Percentiles rank a stretch among this genome's conserved stretches.
phyloP scores from a whole-genome alignment of 2,888 invertebrate species.

The Yponomeuta evonymella region DNA sequence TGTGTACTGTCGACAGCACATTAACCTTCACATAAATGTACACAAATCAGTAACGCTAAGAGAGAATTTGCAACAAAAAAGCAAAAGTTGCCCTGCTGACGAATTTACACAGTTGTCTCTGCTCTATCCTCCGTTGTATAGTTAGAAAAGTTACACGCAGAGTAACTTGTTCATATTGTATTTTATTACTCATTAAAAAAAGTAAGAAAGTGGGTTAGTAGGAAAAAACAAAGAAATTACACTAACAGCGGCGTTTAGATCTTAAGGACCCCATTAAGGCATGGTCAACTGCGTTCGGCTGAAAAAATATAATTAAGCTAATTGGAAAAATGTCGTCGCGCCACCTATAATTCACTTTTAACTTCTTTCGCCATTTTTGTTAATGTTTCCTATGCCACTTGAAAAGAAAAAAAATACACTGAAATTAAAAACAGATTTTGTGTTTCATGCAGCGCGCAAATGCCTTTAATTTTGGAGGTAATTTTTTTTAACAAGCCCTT shows the following conservation, averaged over 20 bases:
- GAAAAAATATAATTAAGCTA: conserved; percentile 61
- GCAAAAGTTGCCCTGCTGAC: too few species aligned
- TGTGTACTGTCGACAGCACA: too few species aligned
- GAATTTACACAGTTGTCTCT: too few species aligned
- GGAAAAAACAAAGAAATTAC: conserved; percentile 8
- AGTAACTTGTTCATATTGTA: not conserved
- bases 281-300: conserved; percentile 16
- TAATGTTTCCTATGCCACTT: conserved; percentile 38
- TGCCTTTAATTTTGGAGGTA: not conserved
- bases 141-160: too few species aligned
- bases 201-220: not conserved
- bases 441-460: conserved; percentile 15
- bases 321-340: conserved; percentile 52
- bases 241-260: conserved; percentile 12
- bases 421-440: conserved; percentile 56
- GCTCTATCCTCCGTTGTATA: too few species aligned
- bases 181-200: not conserved
- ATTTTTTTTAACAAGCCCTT: too few species aligned
- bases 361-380: conserved; percentile 49
- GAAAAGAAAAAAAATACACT: conserved; percentile 25
- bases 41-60: too few species aligned
- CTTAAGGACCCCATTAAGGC: conserved; percentile 19
- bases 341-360: conserved; percentile 51
- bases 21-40: too few species aligned
- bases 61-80: too few species aligned